Base-by-base conservation (phyloP, 2,888 invertebrate genomes). In the Drosophila paramelanica region DNA sequence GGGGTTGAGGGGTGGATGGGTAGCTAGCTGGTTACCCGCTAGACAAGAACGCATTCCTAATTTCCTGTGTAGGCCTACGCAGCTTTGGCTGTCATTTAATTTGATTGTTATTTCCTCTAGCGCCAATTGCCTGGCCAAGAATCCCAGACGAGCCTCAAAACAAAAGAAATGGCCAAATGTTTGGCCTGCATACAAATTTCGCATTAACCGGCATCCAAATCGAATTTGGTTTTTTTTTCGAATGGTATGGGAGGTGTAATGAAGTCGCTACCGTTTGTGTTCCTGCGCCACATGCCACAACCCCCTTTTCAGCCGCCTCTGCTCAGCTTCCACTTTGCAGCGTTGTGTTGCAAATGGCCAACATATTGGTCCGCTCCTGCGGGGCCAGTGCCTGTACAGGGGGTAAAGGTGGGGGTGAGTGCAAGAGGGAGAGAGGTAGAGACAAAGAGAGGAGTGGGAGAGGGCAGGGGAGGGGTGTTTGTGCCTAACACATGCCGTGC, bases 111-210 rank as follows among this genome's bases (percentile, higher is more conserved):
- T 87, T 76, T 81, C 73, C 76, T 76, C 47, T 56, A 66, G 60
- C 81, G 64, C 64, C 85, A 75, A 81, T 75, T 84, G 80, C 65
- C 80, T 56, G 53, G 51, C 52, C 65, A 57, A 38, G 55, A 61
- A 73, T 58, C 46, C 56, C 52, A 55, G 53, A 33, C 46, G 56
- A 67, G 50, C 17, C 42, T n/a, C 58, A 64, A 82, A 87, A 84
- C 81, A 81, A 84, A 82, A 82, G 85, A 82, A 88, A 81, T 81
- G 79, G 74, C 72, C 77, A 72, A 75, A 52, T 62, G 72, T 77
- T 85, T 75, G 82, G 80, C 58, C 75, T 88, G 83, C 83, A 88
- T 84, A 84, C 83, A 84, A 84, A 84, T 88, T 77, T 88, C 77
- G 68, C 86, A 84, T 84, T 84, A 84, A 73, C 76, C 62, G 46